Percentiles rank a stretch among this genome's conserved stretches.
Conservation (phyloP, 1,140 invertebrate species). For the Drosophila lini region DNA sequence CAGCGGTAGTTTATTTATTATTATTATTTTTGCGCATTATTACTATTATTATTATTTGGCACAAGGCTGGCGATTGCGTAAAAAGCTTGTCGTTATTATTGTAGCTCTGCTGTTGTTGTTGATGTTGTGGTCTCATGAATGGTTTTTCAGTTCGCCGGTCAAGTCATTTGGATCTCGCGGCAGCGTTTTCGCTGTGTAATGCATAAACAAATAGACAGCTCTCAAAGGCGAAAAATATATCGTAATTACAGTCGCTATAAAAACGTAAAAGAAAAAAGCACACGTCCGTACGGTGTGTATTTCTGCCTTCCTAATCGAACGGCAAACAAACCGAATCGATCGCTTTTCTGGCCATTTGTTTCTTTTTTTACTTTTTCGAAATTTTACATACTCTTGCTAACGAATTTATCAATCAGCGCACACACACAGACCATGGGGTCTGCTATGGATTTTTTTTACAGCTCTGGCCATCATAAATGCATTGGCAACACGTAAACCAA, state of each 20-base stretch:
- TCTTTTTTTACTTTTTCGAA: constrained; percentile 10
- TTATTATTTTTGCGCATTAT: constrained; percentile 65
- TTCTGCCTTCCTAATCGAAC: constrained; percentile 53
- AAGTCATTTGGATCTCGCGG: constrained; percentile 43
- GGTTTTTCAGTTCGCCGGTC: constrained; percentile 39
- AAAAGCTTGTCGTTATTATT: constrained; percentile 44
- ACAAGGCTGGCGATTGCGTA: constrained; percentile 75
- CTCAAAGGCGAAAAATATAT: constrained; percentile 13
- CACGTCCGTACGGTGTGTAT: constrained; percentile 39
- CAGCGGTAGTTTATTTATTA: constrained; percentile 36
- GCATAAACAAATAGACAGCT: constrained; percentile 60
- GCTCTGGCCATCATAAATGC: constrained; percentile 37
- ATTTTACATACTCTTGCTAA: constrained; percentile 65
- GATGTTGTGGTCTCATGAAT: constrained; percentile 61
- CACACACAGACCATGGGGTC: constrained; percentile 1
- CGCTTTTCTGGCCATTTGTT: constrained; percentile 16
- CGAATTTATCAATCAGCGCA: constrained; percentile 71
- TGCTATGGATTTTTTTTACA: constrained; percentile 2
- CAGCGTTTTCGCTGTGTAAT: constrained; percentile 57
- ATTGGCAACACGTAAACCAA: constrained; percentile 42
- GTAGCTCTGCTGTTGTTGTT: constrained; percentile 25
- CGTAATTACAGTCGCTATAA: constrained; percentile 29
- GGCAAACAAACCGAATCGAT: constrained; percentile 44
- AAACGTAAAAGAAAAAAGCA: constrained; percentile 42
- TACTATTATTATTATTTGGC: constrained; percentile 78